Evolutionary conservation across 2,113 vertebrate genomes (phyloP).

Genomic region (Ploceus nigricollis): DNA sequence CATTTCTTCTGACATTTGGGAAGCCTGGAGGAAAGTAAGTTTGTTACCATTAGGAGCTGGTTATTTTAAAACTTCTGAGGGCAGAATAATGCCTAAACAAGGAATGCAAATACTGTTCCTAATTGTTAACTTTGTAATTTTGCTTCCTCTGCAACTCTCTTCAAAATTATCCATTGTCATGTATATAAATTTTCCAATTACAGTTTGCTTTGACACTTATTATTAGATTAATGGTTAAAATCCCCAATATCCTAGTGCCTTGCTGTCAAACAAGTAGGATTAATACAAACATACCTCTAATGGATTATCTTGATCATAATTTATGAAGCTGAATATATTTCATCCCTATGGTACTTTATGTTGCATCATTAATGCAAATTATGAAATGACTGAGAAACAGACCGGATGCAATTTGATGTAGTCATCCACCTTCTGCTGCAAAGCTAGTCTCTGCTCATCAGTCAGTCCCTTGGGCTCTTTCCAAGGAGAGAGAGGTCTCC

Average conservation of each 20-base stretch:
- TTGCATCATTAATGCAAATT: conserved; percentile 41
- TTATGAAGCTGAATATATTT: conserved; percentile 18
- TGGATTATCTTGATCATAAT: background rate
- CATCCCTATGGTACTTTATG: background rate
- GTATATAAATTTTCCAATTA: conserved; percentile 27
- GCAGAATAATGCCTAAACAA: conserved; percentile 6
- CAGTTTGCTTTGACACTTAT: conserved; percentile 12
- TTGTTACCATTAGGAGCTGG: background rate
- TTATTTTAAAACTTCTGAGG: conserved; percentile 20
- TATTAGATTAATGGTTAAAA: conserved; percentile 38
- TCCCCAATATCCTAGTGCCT: background rate
- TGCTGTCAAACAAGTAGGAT: background rate
- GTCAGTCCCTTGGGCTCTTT: conserved; percentile 78
- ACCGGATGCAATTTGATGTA: conserved; percentile 81
- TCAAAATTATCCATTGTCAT: background rate
- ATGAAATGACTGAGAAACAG: conserved; percentile 59
- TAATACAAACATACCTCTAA: background rate
- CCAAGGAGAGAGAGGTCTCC: conserved; percentile 65
- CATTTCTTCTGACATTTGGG: conserved; percentile 74
- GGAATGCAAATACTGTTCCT: conserved; percentile 11
- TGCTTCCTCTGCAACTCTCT: conserved; percentile 16
- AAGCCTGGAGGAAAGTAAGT: conserved; percentile 65
- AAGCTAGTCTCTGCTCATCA: conserved; percentile 77
- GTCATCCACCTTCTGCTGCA: conserved; percentile 84
- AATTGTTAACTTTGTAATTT: conserved; percentile 21